Percentiles rank a stretch among this genome's conserved stretches.
Conservation (phyloP, 2,888 invertebrate species). For the Vandiemenella viatica region DNA sequence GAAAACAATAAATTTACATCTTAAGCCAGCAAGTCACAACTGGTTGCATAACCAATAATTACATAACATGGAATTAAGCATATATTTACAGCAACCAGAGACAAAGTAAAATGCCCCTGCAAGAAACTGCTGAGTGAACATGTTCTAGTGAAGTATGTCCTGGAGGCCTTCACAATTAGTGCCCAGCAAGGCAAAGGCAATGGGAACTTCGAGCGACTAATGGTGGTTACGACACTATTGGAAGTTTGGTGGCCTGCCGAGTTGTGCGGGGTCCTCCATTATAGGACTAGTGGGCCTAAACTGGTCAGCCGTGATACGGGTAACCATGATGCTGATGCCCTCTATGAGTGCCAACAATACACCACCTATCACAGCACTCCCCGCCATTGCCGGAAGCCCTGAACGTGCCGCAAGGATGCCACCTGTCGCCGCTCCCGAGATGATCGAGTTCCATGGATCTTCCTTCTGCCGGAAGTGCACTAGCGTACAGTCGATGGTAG, state of each 20-base stretch:
- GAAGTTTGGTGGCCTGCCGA: constrained; percentile 38
- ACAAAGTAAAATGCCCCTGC: too few species aligned
- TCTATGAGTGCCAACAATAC: constrained; percentile 91
- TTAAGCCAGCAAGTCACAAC: too few species aligned
- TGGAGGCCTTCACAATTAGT: too few species aligned
- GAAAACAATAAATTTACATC: too few species aligned
- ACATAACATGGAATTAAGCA: too few species aligned
- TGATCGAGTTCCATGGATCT: constrained; percentile 94
- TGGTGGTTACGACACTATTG: too few species aligned
- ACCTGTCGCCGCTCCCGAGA: constrained; percentile 90
- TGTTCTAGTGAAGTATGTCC: too few species aligned
- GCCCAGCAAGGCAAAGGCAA: too few species aligned
- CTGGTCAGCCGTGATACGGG: constrained; percentile 80
- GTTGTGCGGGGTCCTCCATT: constrained; percentile 61
- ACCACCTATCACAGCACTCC: constrained; percentile 91
- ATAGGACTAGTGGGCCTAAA: constrained; percentile 70
- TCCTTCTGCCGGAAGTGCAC: constrained; percentile 88
- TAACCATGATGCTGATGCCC: constrained; percentile 90
- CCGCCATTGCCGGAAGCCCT: constrained; percentile 78
- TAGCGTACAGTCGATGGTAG: constrained; percentile 89
- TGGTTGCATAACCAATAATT: too few species aligned
- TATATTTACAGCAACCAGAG: too few species aligned
- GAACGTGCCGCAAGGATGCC: constrained; percentile 92
- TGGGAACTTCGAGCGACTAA: too few species aligned
- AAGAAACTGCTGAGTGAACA: too few species aligned